Conservation (phyloP, 2,888 invertebrate genomes). For the Ectemnius lituratus region DNA sequence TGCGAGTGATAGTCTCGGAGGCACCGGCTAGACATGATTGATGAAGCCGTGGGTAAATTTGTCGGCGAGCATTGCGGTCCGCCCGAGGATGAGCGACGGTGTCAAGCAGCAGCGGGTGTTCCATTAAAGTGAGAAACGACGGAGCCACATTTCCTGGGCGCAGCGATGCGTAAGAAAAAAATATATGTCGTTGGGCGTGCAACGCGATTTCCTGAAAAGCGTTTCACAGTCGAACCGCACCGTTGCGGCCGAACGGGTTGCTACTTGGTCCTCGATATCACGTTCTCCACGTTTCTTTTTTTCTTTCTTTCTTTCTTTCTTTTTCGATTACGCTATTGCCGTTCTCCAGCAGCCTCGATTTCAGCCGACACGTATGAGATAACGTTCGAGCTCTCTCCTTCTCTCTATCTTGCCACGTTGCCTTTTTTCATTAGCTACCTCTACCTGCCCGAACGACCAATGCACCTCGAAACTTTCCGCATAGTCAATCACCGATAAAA, state of each 20-base stretch:
- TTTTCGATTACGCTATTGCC: conserved; percentile 11
- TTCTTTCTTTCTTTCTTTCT: no score
- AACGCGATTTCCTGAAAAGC: conserved; percentile 23
- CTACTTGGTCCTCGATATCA: background rate
- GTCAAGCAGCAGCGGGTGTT: background rate
- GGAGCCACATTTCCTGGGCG: conserved; percentile 14
- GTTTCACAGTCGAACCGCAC: background rate
- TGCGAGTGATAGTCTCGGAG: no score
- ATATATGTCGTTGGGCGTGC: background rate
- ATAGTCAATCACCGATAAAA: no score
- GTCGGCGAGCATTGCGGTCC: no score
- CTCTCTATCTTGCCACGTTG: background rate
- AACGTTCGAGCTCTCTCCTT: background rate
- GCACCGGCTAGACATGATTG: no score
- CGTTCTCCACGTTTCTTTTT: background rate
- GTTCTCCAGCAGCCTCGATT: conserved; percentile 1
- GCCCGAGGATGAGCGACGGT: no score
- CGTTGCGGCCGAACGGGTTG: background rate
- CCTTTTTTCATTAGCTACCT: no score
- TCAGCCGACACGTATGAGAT: background rate
- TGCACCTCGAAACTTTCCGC: no score
- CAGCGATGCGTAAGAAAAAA: conserved; percentile 29
- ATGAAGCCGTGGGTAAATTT: no score
- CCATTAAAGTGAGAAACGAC: conserved; percentile 12
- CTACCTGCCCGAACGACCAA: no score